Evolutionary conservation across 2,797 vertebrate genomes (phyloP).

Genomic region (Columba guinea): DNA sequence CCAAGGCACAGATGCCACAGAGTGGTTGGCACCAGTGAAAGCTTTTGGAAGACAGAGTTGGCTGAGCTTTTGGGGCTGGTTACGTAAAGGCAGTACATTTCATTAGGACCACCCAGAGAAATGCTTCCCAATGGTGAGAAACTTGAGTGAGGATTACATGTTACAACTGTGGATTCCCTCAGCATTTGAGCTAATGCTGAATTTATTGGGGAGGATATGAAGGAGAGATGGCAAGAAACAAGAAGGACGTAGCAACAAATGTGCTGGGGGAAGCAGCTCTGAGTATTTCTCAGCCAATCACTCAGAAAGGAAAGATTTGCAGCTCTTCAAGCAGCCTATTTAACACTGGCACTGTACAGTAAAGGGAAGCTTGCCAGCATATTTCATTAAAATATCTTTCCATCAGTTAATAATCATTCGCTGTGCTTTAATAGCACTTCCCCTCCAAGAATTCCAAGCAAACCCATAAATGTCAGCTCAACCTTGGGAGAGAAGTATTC

Average conservation of each 20-base stretch:
- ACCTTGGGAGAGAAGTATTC: background rate
- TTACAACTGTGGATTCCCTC: constrained; percentile 9
- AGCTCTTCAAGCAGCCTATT: constrained; percentile 27
- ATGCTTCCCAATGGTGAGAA: constrained; percentile 23
- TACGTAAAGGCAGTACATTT: background rate
- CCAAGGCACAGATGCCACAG: background rate
- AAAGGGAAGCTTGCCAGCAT: constrained; percentile 27
- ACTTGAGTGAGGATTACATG: background rate
- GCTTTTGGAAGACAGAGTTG: background rate
- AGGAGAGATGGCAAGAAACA: constrained; percentile 17
- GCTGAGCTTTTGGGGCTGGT: background rate
- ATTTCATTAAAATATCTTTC: constrained; percentile 59
- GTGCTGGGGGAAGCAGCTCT: background rate
- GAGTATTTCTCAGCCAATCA: background rate
- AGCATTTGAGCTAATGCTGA: constrained; percentile 4
- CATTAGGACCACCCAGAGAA: constrained; percentile 24
- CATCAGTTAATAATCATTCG: constrained; percentile 39
- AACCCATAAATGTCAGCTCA: constrained; percentile 32
- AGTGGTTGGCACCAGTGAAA: background rate
- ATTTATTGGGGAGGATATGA: constrained; percentile 22
- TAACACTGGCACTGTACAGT: background rate
- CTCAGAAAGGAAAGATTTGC: background rate
- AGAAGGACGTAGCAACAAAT: background rate
- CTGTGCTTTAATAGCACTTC: background rate
- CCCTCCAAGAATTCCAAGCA: constrained; percentile 25